A percentile compares a stretch with the other conserved stretches of the same genome.
These are phyloP conservation scores for Halocynthia roretzi DNA, from an alignment of 23 tunicate species.

Conservation along the genomic window DNA sequence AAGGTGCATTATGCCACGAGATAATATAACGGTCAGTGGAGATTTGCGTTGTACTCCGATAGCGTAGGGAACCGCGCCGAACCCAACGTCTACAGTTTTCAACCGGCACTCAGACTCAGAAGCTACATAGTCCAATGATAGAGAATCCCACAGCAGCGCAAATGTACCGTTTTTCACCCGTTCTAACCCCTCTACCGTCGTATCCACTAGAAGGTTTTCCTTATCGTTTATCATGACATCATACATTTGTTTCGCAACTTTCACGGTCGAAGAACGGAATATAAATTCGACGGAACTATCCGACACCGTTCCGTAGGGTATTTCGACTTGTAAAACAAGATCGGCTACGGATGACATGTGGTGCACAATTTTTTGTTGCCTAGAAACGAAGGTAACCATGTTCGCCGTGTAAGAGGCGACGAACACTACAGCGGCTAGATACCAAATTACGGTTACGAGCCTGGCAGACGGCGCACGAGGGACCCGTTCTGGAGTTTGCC, in stretches of 20 bases:
- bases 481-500: conserved; percentile 94
- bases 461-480: conserved; percentile 83
- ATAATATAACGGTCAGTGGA: conserved; percentile 22
- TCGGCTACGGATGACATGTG: conserved; percentile 34
- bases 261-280: conserved; percentile 27
- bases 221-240: conserved; percentile 13
- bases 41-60: conserved; percentile 47
- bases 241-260: conserved; percentile 25
- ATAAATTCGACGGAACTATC: conserved; percentile 67
- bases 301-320: conserved; percentile 65
- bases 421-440: conserved; percentile 74
- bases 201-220: conserved; percentile 28
- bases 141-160: conserved; percentile 80
- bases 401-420: conserved; percentile 90
- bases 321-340: conserved; percentile 40
- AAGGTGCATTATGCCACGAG: conserved; percentile 24
- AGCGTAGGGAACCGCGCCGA: conserved; percentile 66
- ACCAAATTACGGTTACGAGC: conserved; percentile 65
- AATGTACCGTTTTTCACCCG: conserved; percentile 32
- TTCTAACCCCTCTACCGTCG: conserved; percentile 30
- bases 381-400: conserved; percentile 64
- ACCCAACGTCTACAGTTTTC: conserved; percentile 53
- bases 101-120: conserved; percentile 37
- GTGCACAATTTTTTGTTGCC: conserved; percentile 1
- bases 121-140: conserved; percentile 51